Percentiles rank a stretch among this genome's conserved stretches.
phyloP scores from a whole-genome alignment of 2,113 vertebrate genomes.

The Tricholaema leucomelas region DNA sequence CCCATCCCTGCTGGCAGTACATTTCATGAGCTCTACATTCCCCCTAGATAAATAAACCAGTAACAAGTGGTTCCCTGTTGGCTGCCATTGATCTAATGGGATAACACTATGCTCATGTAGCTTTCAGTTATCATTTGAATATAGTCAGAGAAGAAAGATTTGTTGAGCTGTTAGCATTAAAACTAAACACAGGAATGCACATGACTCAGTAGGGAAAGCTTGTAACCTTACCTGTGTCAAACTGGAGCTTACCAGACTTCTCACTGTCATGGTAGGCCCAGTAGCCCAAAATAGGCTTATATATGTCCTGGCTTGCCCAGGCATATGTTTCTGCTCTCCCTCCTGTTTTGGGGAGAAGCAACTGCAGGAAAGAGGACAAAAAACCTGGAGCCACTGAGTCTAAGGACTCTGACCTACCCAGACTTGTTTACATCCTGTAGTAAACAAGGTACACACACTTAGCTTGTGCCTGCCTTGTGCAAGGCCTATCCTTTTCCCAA shows the following conservation, averaged over 20 bases:
- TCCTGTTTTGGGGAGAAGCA: too few species aligned
- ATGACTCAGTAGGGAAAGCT: neutral
- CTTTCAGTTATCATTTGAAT: neutral
- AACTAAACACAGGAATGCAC: neutral
- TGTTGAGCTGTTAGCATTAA: neutral
- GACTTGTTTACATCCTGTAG: too few species aligned
- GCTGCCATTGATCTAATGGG: constrained; percentile 11
- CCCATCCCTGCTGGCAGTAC: neutral
- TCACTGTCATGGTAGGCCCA: too few species aligned
- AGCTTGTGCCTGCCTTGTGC: too few species aligned
- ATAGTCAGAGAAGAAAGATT: neutral
- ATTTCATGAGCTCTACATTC: neutral
- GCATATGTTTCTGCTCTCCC: too few species aligned
- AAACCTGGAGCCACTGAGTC: too few species aligned
- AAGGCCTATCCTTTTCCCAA: too few species aligned
- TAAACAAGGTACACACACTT: too few species aligned
- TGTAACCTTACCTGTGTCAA: neutral
- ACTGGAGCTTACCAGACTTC: neutral
- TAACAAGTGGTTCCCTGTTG: neutral
- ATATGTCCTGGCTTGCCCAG: too few species aligned
- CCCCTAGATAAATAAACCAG: constrained; percentile 8
- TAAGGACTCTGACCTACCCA: too few species aligned
- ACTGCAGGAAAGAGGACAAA: too few species aligned
- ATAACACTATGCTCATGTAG: neutral
- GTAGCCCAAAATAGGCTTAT: too few species aligned